Percentiles rank a stretch among this genome's conserved stretches.
Evolutionary conservation across 2,888 invertebrate genomes (phyloP).

Genomic region (Agonopterix heracliana): DNA sequence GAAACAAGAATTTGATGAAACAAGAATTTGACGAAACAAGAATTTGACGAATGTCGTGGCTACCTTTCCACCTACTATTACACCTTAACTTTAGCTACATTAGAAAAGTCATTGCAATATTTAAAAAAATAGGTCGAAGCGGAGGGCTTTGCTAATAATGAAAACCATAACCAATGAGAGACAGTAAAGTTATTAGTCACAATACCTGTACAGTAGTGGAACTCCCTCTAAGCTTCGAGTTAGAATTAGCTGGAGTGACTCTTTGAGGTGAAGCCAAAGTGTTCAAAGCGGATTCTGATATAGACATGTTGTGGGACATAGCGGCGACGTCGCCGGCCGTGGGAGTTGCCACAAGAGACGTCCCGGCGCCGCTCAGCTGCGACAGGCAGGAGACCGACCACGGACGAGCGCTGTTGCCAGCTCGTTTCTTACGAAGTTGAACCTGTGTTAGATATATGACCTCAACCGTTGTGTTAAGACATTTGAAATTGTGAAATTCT

Average conservation of each 20-base stretch:
- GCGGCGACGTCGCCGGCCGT: conserved; percentile 48
- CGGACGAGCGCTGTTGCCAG: conserved; percentile 79
- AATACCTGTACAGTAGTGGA: conserved; percentile 68
- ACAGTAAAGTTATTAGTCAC: not conserved
- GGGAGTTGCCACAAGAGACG: conserved; percentile 60
- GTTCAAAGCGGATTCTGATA: conserved; percentile 92
- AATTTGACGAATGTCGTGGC: too few relatives aligned
- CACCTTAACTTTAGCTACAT: too few relatives aligned
- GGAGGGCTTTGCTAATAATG: too few relatives aligned
- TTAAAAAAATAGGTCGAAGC: too few relatives aligned
- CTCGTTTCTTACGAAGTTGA: conserved; percentile 79
- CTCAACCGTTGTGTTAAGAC: conserved; percentile 14
- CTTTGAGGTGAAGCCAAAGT: conserved; percentile 77
- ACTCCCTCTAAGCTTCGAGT: conserved; percentile 63
- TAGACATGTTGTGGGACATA: conserved; percentile 82
- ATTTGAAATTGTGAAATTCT: not conserved
- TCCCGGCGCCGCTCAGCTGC: conserved; percentile 77
- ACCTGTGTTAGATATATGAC: conserved; percentile 54
- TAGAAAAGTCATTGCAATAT: too few relatives aligned
- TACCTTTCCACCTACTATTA: too few relatives aligned
- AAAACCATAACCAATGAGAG: too few relatives aligned
- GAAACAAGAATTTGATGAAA: too few relatives aligned
- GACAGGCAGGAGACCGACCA: conserved; percentile 94
- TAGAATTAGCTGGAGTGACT: conserved; percentile 60
- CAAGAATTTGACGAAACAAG: too few relatives aligned